Evolutionary conservation across 2,888 invertebrate species (phyloP), one percentile per base, ranked within the genome.

Genomic region (Lepas anatifera): DNA sequence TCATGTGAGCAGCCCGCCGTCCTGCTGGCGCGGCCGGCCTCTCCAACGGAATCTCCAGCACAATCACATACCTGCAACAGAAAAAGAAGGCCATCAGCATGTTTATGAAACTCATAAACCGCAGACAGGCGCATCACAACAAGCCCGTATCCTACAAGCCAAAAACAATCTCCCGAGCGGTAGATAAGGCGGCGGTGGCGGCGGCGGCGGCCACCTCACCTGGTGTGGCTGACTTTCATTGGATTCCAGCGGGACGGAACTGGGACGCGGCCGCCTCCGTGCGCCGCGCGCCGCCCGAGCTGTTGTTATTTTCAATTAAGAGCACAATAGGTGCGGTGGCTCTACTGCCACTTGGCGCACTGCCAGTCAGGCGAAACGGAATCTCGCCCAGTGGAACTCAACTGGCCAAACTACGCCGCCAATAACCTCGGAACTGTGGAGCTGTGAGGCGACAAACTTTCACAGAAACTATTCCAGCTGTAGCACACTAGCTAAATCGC

Each of bases 51-150:
- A 58, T 58, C 58, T 32, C 29, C 16, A 18, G 32, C 16, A n/a
- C 18, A 48, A 35, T 35, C 58, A 58, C 58, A 58, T 58, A 58
- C 58, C 58, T 58, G 58, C 58, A 58, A 58, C 35, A 22, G 32
- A 35, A n/a, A n/a, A 58, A 58, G 32, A 16, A 8, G 48, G 32
- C 6, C 58, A 18, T 58, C 32, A 58, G 58, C 22, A 8, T 58
- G 58, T 35, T 32, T 58, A 35, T 35, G 58, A 52, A 11, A 27
- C n/a, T 7, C 10, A 16, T 7, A 6, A 7, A n/a, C 3, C 25
- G 11, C 11, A 27, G 25, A 27, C 32, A 2, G 35, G n/a, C n/a
- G n/a, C 58, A 35, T 18, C 58, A 58, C 32, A 35, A 35, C 58
- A 58, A 29, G 35, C 58, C 35, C 48, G n/a, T 25, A n/a, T 48